Evolutionary conservation across 2,113 vertebrate genomes (phyloP).

Genomic region (Xenopus borealis): DNA sequence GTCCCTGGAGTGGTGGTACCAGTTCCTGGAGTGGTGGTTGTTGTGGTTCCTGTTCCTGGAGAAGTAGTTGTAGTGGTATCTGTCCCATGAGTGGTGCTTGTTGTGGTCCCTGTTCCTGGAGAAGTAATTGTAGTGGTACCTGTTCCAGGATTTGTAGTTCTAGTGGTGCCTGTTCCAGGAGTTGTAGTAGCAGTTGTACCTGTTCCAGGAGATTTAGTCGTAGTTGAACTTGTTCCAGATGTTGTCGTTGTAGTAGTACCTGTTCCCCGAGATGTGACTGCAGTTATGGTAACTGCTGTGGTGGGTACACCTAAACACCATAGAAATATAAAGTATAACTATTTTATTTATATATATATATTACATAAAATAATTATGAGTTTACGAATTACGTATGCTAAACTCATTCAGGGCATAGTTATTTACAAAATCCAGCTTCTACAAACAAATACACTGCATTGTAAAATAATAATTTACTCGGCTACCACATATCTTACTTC

Average conservation of each 20-base stretch:
- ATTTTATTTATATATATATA: too few relatives aligned
- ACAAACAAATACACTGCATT: too few relatives aligned
- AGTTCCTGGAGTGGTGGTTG: constrained; percentile 9
- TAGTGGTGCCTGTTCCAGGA: constrained; percentile 16
- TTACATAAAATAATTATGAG: too few relatives aligned
- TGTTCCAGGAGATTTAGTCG: constrained; percentile 11
- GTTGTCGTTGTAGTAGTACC: constrained; percentile 17
- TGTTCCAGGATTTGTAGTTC: not conserved
- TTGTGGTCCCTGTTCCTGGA: too few relatives aligned
- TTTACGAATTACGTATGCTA: too few relatives aligned
- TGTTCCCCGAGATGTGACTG: constrained; percentile 3
- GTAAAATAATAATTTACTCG: too few relatives aligned
- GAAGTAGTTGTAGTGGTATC: constrained; percentile 1
- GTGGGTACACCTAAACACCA: not conserved
- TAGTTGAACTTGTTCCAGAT: constrained; percentile 4
- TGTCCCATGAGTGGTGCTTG: constrained; percentile 14
- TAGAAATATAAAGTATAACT: too few relatives aligned
- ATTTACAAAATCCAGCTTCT: too few relatives aligned
- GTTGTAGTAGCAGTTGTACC: not conserved
- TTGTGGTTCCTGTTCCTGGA: constrained; percentile 13
- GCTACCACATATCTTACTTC: too few relatives aligned
- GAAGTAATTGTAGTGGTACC: constrained; percentile 7
- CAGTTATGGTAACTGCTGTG: constrained; percentile 7
- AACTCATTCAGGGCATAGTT: too few relatives aligned
- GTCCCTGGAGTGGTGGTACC: constrained; percentile 9